These are phyloP conservation scores for Diplosoma virens DNA, from an alignment of 23 tunicate species.

Conservation along the genomic window DNA sequence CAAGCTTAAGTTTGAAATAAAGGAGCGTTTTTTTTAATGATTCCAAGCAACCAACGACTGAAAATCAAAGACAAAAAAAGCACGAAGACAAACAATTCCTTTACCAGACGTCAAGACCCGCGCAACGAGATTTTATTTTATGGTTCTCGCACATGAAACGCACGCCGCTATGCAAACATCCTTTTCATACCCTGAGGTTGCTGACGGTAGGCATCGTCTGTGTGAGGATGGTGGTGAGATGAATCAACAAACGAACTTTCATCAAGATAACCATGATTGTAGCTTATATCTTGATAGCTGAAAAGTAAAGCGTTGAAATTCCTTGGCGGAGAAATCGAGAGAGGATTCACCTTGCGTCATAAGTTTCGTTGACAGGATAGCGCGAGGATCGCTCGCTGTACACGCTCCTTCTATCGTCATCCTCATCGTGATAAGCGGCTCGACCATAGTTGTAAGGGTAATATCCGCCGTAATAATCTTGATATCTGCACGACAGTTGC, in stretches of 20 bases:
- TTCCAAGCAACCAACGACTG: too few species aligned
- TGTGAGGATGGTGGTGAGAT: not conserved
- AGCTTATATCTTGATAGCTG: slow-evolving; percentile 7
- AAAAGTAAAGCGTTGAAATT: not conserved
- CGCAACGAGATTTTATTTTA: too few species aligned
- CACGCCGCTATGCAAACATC: too few species aligned
- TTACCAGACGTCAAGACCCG: not conserved
- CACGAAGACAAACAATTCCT: not conserved
- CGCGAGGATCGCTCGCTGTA: slow-evolving; percentile 14
- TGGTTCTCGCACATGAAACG: too few species aligned
- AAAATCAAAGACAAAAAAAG: too few species aligned
- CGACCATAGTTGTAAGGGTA: not conserved
- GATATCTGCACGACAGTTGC: too few species aligned
- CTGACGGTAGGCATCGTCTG: not conserved
- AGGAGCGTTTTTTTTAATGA: too few species aligned
- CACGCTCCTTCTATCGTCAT: slow-evolving; percentile 17
- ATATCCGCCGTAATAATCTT: not conserved
- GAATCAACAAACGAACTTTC: not conserved
- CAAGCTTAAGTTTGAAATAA: too few species aligned
- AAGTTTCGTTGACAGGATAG: not conserved
- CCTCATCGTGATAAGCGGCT: not conserved
- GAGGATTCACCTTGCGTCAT: not conserved
- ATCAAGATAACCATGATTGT: not conserved
- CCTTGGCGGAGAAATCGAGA: not conserved
- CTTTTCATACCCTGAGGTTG: slow-evolving; percentile 1